Base-by-base conservation (phyloP, 2,797 vertebrate genomes). In the Echeneis naucrates region DNA sequence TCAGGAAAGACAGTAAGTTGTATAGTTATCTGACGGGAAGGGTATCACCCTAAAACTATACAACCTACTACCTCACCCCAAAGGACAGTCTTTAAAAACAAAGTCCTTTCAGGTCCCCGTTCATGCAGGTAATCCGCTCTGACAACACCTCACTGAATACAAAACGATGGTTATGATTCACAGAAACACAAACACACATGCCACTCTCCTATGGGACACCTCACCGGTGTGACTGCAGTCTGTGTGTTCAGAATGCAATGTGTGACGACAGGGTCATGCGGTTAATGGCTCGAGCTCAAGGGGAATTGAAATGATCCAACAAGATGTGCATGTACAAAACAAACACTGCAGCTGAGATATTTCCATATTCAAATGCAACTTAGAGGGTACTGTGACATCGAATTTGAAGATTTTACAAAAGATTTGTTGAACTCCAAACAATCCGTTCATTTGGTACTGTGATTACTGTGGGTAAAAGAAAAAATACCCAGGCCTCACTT, bases 11-110 rank as follows among this genome's bases (percentile, higher is more conserved):
- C 97, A 99, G 98, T 99, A 99, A 97, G 95, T 98, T 99, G 98
- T 98, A 99, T 99, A 99, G 98, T 99, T 98, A 97, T 95, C 92
- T 96, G 95, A 97, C 91, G 96, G 95, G 94, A 95, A 96, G 97
- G 98, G 97, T 89, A 77, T 86, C 80, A 96, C 97, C 98, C 97
- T 95, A 96, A 98, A 99, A 99, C 98, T 98, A 99, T 99, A 99
- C 98, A 99, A 99, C 98, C 98, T 99, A 99, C 98, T 99, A 99
- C 98, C 98, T 99, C 98, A 99, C 97, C 98, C 97, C 98, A 98
- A 99, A 98, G 96, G 98, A 95, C 97, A 95, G 95, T 96, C 84
- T 87, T 81, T 61, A 73, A 79, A 60, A 72, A 72, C 26, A 82
- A 51, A 80, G 65, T 72, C 45, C 58, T 44, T 48, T 56, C 73